Percentiles rank a stretch among this genome's conserved stretches.
phyloP scores from a whole-genome alignment of 2,113 vertebrate genomes.

The Laticauda colubrina region DNA sequence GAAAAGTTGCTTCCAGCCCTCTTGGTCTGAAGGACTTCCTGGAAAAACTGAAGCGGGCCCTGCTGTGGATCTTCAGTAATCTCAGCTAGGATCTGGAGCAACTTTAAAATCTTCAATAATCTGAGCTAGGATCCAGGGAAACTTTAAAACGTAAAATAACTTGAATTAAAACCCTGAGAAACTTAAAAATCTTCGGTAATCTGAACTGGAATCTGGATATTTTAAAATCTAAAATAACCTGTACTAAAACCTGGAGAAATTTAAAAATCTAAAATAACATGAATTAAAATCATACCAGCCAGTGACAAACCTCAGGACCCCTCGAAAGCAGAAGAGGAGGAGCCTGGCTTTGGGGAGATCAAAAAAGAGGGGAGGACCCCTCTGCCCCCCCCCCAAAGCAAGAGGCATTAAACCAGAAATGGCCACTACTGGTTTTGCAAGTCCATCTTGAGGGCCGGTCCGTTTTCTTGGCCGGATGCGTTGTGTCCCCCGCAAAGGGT shows the following conservation, averaged over 20 bases:
- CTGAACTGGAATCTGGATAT: too few relatives aligned
- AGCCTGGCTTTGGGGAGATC: not conserved
- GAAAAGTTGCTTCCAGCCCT: not conserved
- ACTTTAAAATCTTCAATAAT: too few relatives aligned
- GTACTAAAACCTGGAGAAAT: too few relatives aligned
- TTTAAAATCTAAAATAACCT: too few relatives aligned
- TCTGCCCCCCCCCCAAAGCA: rapidly evolving
- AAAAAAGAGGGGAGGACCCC: not conserved
- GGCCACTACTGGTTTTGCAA: not conserved
- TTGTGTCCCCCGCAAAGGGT: not conserved
- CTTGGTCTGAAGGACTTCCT: rapidly evolving
- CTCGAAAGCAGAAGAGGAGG: not conserved
- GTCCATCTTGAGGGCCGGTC: not conserved
- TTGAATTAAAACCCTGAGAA: too few relatives aligned
- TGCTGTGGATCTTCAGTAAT: not conserved
- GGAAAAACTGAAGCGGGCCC: not conserved
- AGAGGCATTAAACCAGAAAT: not conserved
- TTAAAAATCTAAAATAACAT: too few relatives aligned
- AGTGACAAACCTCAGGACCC: not conserved
- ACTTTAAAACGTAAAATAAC: too few relatives aligned
- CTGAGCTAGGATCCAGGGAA: too few relatives aligned
- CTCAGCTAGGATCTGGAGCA: not conserved
- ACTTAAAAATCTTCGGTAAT: too few relatives aligned
- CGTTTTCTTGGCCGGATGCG: not conserved
- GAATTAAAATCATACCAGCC: not conserved